Evolutionary conservation across 1,140 invertebrate species (phyloP).

Genomic region (Cecropterus lyciades): DNA sequence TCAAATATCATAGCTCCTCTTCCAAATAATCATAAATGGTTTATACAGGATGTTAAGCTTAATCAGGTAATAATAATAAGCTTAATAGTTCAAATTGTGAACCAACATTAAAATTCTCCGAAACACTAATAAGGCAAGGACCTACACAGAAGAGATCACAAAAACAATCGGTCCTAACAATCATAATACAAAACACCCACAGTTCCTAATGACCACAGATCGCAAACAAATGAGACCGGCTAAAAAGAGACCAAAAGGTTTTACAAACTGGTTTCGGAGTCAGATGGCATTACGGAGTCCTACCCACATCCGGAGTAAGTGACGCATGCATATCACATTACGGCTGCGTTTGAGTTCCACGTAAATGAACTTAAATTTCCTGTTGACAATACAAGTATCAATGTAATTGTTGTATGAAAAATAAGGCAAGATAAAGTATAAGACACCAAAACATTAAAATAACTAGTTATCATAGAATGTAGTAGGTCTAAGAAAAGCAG

Average conservation of each 20-base stretch:
- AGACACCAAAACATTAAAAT: background rate
- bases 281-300: conserved; percentile 55
- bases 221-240: conserved; percentile 55
- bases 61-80: conserved; percentile 20
- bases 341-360: conserved; percentile 38
- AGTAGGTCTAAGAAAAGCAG: background rate
- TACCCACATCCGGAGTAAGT: conserved; percentile 69
- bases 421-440: background rate
- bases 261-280: conserved; percentile 43
- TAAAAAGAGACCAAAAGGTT: conserved; percentile 52
- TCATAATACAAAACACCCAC: conserved; percentile 39
- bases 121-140: conserved; percentile 20
- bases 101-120: conserved; percentile 21
- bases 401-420: background rate
- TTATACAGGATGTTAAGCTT: background rate
- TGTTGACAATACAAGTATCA: conserved; percentile 6
- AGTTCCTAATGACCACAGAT: conserved; percentile 51
- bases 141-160: conserved; percentile 22
- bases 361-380: conserved; percentile 21
- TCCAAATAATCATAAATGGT: background rate
- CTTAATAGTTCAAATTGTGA: background rate
- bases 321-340: conserved; percentile 63
- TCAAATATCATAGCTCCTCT: background rate
- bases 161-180: conserved; percentile 40
- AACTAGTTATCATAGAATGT: background rate